Conservation (phyloP, 2,113 vertebrate species). For the Blennius ocellaris region DNA sequence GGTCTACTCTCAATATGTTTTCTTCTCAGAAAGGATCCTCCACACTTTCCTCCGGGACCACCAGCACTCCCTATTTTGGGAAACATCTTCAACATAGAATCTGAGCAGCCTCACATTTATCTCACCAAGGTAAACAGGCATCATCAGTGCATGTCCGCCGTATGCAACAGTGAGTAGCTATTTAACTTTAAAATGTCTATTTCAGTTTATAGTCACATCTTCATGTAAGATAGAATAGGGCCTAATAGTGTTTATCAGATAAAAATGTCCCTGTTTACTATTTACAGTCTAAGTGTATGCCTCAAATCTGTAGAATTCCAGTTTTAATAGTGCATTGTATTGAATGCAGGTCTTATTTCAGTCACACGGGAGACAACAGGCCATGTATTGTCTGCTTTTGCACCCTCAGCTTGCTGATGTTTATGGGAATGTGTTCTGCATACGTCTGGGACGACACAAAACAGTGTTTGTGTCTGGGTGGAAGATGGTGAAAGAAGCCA, state of each 20-base stretch:
- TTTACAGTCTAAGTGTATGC: background rate
- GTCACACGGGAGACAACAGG: slow-evolving; percentile 62
- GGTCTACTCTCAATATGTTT: slow-evolving; percentile 75
- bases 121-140: slow-evolving; percentile 77
- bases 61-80: slow-evolving; percentile 82
- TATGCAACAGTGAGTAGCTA: background rate
- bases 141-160: background rate
- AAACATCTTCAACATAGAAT: slow-evolving; percentile 76
- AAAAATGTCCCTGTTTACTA: background rate
- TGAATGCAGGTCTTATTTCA: slow-evolving; percentile 25
- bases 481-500: slow-evolving; percentile 84
- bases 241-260: background rate
- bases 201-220: background rate
- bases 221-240: background rate
- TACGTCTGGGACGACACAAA: slow-evolving; percentile 57
- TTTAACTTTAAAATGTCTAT: background rate
- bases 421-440: slow-evolving; percentile 83
- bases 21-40: slow-evolving; percentile 72
- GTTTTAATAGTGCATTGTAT: slow-evolving; percentile 7
- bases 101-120: slow-evolving; percentile 80
- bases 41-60: slow-evolving; percentile 84
- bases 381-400: slow-evolving; percentile 35
- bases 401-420: slow-evolving; percentile 78
- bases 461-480: slow-evolving; percentile 81
- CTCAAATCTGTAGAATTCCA: background rate